Conservation (phyloP, 2,888 invertebrate genomes). For the Tiphia femorata region DNA sequence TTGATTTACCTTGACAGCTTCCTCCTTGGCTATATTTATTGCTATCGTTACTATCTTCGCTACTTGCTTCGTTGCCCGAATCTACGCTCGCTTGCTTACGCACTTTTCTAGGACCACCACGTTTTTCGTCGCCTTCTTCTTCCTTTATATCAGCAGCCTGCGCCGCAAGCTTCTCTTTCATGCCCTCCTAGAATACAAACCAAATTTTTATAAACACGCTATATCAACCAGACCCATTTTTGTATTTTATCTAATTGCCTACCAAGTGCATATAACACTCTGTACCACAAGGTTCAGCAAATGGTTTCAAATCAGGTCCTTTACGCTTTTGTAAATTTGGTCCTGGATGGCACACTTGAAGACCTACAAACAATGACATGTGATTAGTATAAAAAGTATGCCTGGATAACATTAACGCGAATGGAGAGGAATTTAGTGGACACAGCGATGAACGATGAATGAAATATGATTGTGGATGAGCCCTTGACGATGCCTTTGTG, state of each 20-base stretch:
- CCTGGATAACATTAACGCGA: constrained; percentile 6
- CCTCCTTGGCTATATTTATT: constrained; percentile 81
- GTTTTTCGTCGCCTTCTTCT: constrained; percentile 70
- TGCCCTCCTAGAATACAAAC: constrained; percentile 76
- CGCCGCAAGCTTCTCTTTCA: constrained; percentile 85
- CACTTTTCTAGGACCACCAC: constrained; percentile 71
- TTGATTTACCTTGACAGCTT: constrained; percentile 62
- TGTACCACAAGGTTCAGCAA: constrained; percentile 86
- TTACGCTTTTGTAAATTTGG: constrained; percentile 90
- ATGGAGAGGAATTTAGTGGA: constrained; percentile 32
- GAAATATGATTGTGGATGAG: constrained; percentile 53
- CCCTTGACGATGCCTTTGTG: constrained; percentile 54
- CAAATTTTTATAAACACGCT: constrained; percentile 1
- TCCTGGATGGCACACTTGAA: constrained; percentile 91
- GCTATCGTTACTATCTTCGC: constrained; percentile 94
- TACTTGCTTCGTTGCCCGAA: constrained; percentile 93
- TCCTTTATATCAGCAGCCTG: constrained; percentile 73
- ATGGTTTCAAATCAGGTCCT: constrained; percentile 89
- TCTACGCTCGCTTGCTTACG: constrained; percentile 79
- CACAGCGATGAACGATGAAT: constrained; percentile 51
- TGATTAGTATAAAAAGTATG: constrained; percentile 7
- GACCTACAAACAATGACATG: constrained; percentile 73
- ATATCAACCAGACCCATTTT: constrained; percentile 11
- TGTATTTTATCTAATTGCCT: constrained; percentile 54
- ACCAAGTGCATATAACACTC: constrained; percentile 92